phyloP scores from a whole-genome alignment of 2,888 invertebrate species.

The Linyphia triangularis region DNA sequence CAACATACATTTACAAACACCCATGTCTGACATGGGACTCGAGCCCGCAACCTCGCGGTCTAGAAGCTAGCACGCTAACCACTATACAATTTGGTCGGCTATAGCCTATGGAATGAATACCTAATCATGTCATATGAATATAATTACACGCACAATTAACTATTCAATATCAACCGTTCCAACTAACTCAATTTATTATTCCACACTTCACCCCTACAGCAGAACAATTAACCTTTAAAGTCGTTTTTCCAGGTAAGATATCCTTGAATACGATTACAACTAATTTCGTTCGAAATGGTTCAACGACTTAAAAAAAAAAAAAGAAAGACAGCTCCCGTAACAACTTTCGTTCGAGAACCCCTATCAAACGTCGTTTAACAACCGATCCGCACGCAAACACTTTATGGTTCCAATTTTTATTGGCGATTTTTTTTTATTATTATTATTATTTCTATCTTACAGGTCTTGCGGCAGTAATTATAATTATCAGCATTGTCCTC shows the following conservation, averaged over 20 bases:
- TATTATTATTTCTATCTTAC: constrained; percentile 20
- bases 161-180: not conserved
- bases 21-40: too few species aligned
- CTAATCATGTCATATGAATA: not conserved
- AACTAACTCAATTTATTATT: not conserved
- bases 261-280: constrained; percentile 13
- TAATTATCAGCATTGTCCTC: constrained; percentile 59
- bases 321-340: not conserved
- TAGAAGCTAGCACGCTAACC: too few species aligned
- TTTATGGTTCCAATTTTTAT: constrained; percentile 43
- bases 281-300: constrained; percentile 15
- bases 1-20: too few species aligned
- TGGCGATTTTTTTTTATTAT: constrained; percentile 49
- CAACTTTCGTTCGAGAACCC: not conserved
- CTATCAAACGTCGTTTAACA: constrained; percentile 32
- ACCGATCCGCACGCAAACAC: constrained; percentile 43
- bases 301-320: constrained; percentile 52
- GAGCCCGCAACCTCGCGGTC: too few species aligned
- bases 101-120: too few species aligned
- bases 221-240: constrained; percentile 45
- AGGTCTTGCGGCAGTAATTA: constrained; percentile 25
- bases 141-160: not conserved
- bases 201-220: not conserved
- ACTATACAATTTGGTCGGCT: too few species aligned
- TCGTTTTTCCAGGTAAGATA: not conserved